Evolutionary conservation across 2,113 vertebrate genomes (phyloP).

Genomic region (Carlito syrichta): DNA sequence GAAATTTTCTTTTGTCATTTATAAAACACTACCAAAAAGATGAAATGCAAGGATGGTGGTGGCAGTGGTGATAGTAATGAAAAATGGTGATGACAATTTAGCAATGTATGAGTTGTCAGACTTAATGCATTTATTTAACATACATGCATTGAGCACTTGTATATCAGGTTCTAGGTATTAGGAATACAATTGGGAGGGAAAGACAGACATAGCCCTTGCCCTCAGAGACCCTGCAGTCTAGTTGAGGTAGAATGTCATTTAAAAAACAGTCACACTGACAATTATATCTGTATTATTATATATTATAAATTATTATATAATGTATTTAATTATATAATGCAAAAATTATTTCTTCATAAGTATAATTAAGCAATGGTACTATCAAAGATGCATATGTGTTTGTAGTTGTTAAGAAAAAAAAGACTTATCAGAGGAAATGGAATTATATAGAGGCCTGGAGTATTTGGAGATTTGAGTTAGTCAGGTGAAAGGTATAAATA

Average conservation of each 20-base stretch:
- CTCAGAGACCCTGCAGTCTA: not conserved
- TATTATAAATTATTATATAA: too few species aligned
- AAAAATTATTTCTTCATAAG: not conserved
- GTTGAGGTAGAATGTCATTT: not conserved
- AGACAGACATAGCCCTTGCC: not conserved
- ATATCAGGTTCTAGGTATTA: not conserved
- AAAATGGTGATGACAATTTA: not conserved
- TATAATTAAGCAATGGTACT: not conserved
- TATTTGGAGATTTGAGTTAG: not conserved
- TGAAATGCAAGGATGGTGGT: not conserved
- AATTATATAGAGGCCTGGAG: not conserved
- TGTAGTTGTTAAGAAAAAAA: not conserved
- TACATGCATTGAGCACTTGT: not conserved
- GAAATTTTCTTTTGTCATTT: not conserved
- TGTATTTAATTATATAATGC: not conserved
- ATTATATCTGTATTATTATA: too few species aligned
- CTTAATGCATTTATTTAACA: not conserved
- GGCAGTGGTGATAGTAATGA: not conserved
- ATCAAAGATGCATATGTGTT: not conserved
- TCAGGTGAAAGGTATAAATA: not conserved
- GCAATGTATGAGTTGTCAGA: not conserved
- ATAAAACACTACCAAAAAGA: not conserved
- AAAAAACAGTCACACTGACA: not conserved
- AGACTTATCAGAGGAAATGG: not conserved
- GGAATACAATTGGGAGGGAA: not conserved